Evolutionary conservation across 1,140 invertebrate species (phyloP), one percentile per base, ranked within the genome.

Genomic region (Sycobia sp.): DNA sequence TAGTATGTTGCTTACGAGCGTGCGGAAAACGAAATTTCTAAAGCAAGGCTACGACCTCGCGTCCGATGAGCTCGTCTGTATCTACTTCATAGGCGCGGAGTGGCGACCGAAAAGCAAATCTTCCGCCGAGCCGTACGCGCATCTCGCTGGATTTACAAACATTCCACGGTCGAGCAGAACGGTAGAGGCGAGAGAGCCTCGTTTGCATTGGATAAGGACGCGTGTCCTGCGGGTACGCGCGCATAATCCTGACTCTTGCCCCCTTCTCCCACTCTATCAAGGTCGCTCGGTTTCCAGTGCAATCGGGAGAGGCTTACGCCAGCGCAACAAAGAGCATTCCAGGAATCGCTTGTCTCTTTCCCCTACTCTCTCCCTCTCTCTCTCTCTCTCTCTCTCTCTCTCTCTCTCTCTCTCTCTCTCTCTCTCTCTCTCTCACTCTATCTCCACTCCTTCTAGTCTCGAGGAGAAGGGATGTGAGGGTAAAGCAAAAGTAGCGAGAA

Each of bases 291-390:
- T 69, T 69, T 58, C n/a, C n/a, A n/a, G n/a, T n/a, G n/a, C n/a
- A n/a, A n/a, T n/a, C 51, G 44, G 36, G 39, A 41, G 41, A 51
- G 59, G 61, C 27, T 49, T 49, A 27, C 47, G 32, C 43, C 58
- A 41, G 29, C 29, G 69, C 68, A 68, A 77, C 76, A 80, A 78
- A 78, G 76, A 78, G 74, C 75, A 76, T 80, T 80, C 78, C 75
- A 69, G 71, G 76, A 78, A 77, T 75, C 65, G 67, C 64, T 67
- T 62, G 57, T 25, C 39, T 18, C 32, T 58, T 16, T 59, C 39
- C 29, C 18, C 20, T 14, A 43, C n/a, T 20, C 34, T 13, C 7
- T 22, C 20, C 34, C 29, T 46, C 22, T 46, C 22, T 25, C 22
- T 46, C 20, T 25, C 22, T 46, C 22, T 25, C 43, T 46, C 13